Percentiles rank a stretch among this genome's conserved stretches.
phyloP scores from a whole-genome alignment of 1,140 invertebrate genomes.

The Habropoda laboriosa region DNA sequence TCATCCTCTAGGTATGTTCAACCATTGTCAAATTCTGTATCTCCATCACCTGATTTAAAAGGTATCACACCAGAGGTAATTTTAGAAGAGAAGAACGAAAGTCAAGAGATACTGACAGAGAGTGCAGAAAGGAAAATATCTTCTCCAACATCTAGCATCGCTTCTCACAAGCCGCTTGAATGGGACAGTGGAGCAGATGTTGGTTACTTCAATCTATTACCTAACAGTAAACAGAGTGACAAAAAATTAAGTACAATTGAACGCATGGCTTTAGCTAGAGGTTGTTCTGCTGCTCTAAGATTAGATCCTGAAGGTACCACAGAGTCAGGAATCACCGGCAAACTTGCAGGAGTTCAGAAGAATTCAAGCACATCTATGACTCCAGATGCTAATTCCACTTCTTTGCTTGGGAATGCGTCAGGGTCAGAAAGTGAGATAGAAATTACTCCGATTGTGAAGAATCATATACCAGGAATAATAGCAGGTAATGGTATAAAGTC shows the following conservation, averaged over 20 bases:
- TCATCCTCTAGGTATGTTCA: conserved; percentile 58
- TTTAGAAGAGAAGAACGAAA: conserved; percentile 66
- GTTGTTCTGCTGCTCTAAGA: conserved; percentile 74
- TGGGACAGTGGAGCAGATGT: conserved; percentile 91
- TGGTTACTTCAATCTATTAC: conserved; percentile 84
- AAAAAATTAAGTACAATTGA: conserved; percentile 84
- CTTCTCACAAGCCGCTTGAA: conserved; percentile 86
- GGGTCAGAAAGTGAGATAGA: conserved; percentile 78
- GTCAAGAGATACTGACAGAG: conserved; percentile 56
- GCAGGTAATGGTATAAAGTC: conserved; percentile 61
- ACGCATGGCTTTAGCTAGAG: conserved; percentile 81
- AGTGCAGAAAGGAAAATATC: conserved; percentile 69
- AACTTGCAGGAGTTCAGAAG: conserved; percentile 39
- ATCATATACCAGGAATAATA: conserved; percentile 68
- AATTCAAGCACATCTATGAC: conserved; percentile 33
- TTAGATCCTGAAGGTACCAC: conserved; percentile 80
- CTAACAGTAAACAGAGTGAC: conserved; percentile 76
- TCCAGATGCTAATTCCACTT: conserved; percentile 77
- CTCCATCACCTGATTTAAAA: conserved; percentile 63
- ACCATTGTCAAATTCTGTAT: conserved; percentile 58
- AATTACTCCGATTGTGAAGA: conserved; percentile 79
- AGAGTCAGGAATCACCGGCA: conserved; percentile 58
- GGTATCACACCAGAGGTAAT: conserved; percentile 48
- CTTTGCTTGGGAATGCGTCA: conserved; percentile 62
- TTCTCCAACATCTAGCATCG: conserved; percentile 85